Evolutionary conservation across 2,797 vertebrate species (phyloP), one percentile per base, ranked within the genome.

Genomic region (Cercopithecus mitis): DNA sequence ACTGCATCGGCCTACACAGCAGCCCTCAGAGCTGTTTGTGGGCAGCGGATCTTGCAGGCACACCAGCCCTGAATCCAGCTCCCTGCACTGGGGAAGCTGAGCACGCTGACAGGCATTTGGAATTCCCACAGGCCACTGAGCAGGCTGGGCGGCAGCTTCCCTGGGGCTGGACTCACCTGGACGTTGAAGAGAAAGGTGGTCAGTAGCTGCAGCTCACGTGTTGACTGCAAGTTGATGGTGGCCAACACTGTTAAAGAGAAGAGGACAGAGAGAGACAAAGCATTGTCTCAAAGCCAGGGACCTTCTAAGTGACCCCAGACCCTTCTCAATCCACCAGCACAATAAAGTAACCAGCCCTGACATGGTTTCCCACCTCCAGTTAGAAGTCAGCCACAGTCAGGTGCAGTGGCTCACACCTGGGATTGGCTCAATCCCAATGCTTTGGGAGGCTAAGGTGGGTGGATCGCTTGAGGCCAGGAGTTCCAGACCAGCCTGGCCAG

Each of bases 141-240:
- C 14, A 81, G 70, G n/a, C 12, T 4, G 10, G 67, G 67, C 1
- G 0, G 1, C 30, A 33, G 67, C 50, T 72, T 27, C n/a, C 58
- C 45, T 17, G 6, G 4, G 47, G 70, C 33, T 43, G 15, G 72
- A 81, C 92, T 67, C 4, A 98, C 97, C 97, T 96, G 97, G 20
- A 81, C 24, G 15, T n/a, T 87, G 33, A 57, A 4, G 14, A 98
- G 97, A 50, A 94, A 45, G 27, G 15, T 70, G 47, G 27, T 96
- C 1, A 97, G 24, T 33, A 57, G 47, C 25, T 72, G 85, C 9
- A 98, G 85, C 30, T 98, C 98, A 0, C 92, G 36, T 3, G 85
- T 90, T 0, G 95, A 96, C 95, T 98, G 97, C 39, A 98, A 50
- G 88, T 98, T 98, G 72, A 98, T 96, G 50, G 97, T 97, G 87